Conservation (phyloP, 2,888 invertebrate genomes). For the Geotrupes spiniger region DNA sequence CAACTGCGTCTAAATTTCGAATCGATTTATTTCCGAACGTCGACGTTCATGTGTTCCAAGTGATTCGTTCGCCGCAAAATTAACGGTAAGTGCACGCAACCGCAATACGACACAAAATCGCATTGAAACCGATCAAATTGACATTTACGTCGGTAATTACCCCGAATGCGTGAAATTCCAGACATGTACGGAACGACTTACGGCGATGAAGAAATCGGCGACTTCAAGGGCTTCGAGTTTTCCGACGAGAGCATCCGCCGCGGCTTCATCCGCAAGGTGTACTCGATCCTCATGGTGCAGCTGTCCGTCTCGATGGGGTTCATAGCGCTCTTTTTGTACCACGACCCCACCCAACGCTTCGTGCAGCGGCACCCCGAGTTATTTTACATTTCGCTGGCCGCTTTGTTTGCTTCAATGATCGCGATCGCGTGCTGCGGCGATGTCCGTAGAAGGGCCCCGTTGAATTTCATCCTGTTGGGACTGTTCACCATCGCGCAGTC, state of each 20-base stretch:
- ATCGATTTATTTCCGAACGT: no score
- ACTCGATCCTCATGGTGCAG: slow-evolving; percentile 80
- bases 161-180: no score
- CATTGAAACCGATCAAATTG: no score
- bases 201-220: slow-evolving; percentile 55
- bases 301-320: slow-evolving; percentile 74
- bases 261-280: slow-evolving; percentile 78
- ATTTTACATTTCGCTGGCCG: slow-evolving; percentile 49
- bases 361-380: slow-evolving; percentile 57
- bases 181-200: slow-evolving; percentile 46
- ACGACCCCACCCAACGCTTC: slow-evolving; percentile 61
- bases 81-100: no score
- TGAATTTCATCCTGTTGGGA: slow-evolving; percentile 83
- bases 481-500: slow-evolving; percentile 82
- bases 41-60: no score
- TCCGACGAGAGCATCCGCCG: slow-evolving; percentile 67
- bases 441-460: slow-evolving; percentile 79
- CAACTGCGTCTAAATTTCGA: no score
- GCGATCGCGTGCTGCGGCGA: slow-evolving; percentile 82
- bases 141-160: no score
- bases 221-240: slow-evolving; percentile 70
- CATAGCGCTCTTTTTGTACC: slow-evolving; percentile 73
- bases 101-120: no score
- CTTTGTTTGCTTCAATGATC: slow-evolving; percentile 69
- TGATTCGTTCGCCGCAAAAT: no score